Evolutionary conservation across 1,140 invertebrate genomes (phyloP), one percentile per base, ranked within the genome.

Genomic region (Drosophila paulistorum): DNA sequence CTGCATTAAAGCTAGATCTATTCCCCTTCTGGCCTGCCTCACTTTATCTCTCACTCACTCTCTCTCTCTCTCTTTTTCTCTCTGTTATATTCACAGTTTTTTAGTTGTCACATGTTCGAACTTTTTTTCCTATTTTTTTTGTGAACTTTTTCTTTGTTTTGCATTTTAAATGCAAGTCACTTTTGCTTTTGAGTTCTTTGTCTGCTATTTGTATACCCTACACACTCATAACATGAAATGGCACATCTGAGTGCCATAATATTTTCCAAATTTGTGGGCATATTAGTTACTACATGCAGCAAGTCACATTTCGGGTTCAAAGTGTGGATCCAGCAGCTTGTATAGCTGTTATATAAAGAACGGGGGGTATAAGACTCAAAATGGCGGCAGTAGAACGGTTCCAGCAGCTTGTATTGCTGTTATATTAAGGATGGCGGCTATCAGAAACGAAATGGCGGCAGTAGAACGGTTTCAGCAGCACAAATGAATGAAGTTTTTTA

Each of bases 21-120:
- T 45, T 10, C 5, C 20, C 41, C 17, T 30, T 35, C 3, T 20
- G 5, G 10, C 13, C 10, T 30, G 9, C 35, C 14, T n/a, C 14
- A 14, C 9, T 41, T 4, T n/a, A 11, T 14, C 45, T 17, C 39
- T 33, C 33, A 37, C 6, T 42, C 6, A 7, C 2, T 7, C 3
- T 20, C 66, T 17, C 17, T 17, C 20, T n/a, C 37, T 39, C 37
- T 5, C 37, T 14, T 17, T 11, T 7, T 73, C 79, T 79, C 39
- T 42, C 63, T 76, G 14, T 72, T 30, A 30, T 3, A 30, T 30
- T 30, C 30, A 30, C 30, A 30, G 30, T 30, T 30, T 30, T 30
- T 76, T 72, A 63, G 65, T 11, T 61, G 85, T 87, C 84, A 89
- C 85, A 89, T 89, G 84, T 83, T 90, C 84, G 66, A 51, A 65